These are phyloP conservation scores for Adela reaumurella DNA, from an alignment of 2,888 invertebrate genomes.

Conservation along the genomic window DNA sequence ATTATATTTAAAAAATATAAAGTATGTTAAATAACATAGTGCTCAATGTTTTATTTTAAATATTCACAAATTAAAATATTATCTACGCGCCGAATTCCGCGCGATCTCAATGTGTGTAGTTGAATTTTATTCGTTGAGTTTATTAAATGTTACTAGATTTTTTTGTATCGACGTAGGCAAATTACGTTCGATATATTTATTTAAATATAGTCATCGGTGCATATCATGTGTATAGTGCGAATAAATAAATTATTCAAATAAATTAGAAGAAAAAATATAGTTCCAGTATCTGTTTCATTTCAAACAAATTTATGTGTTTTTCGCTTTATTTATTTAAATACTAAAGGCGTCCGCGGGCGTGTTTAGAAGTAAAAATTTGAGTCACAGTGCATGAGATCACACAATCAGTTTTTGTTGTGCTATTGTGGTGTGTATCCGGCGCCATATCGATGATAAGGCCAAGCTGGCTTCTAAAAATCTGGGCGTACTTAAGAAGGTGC, in stretches of 20 bases:
- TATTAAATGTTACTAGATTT: slow-evolving; percentile 1
- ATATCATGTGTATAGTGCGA: slow-evolving; percentile 57
- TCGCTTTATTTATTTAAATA: too few relatives aligned
- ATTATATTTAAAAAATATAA: not conserved
- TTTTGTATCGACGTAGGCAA: slow-evolving; percentile 21
- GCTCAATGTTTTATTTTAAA: not conserved
- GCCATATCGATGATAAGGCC: too few relatives aligned
- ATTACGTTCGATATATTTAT: not conserved
- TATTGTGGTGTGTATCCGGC: too few relatives aligned
- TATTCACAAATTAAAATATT: not conserved
- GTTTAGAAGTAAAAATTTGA: too few relatives aligned
- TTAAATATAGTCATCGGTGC: slow-evolving; percentile 57
- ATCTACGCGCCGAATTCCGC: not conserved
- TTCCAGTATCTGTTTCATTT: slow-evolving; percentile 34
- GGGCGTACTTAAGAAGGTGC: too few relatives aligned
- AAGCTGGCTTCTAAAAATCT: too few relatives aligned
- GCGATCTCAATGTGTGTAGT: not conserved
- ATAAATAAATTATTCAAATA: slow-evolving; percentile 48
- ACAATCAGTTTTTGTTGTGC: too few relatives aligned
- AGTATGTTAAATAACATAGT: not conserved
- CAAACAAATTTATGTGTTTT: not conserved
- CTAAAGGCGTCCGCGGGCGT: too few relatives aligned
- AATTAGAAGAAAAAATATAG: slow-evolving; percentile 49
- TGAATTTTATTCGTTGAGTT: not conserved
- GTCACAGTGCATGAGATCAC: too few relatives aligned